Conservation (phyloP, 2,113 vertebrate genomes). For the Caranx ignobilis region DNA sequence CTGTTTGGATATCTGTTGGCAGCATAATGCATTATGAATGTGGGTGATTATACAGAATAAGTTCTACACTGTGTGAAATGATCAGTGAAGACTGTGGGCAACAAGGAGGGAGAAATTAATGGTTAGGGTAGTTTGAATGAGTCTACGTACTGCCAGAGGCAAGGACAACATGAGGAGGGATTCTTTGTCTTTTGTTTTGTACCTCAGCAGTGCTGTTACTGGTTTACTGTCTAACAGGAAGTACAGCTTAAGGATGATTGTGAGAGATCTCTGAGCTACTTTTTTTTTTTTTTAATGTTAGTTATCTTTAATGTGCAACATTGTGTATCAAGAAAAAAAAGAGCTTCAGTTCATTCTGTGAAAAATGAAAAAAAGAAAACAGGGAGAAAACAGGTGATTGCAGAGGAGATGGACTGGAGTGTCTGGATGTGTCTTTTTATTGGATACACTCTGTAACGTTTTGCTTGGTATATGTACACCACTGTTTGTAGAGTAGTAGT, state of each 20-base stretch:
- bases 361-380: neutral
- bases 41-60: neutral
- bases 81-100: neutral
- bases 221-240: slow-evolving; percentile 15
- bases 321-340: neutral
- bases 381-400: neutral
- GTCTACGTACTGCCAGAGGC: slow-evolving; percentile 26
- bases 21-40: neutral
- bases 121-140: neutral
- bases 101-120: neutral
- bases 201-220: slow-evolving; percentile 25
- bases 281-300: neutral
- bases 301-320: neutral
- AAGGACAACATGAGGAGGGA: neutral
- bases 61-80: neutral
- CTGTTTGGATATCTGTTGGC: neutral
- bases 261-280: neutral
- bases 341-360: neutral
- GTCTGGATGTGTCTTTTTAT: neutral
- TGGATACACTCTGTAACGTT: neutral
- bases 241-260: neutral
- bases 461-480: neutral
- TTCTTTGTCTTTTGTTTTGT: neutral
- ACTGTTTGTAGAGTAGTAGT: neutral
- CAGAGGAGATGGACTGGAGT: neutral